These are phyloP conservation scores for Dromiciops gliroides DNA, from an alignment of 2,113 vertebrate genomes.

Conservation along the genomic window DNA sequence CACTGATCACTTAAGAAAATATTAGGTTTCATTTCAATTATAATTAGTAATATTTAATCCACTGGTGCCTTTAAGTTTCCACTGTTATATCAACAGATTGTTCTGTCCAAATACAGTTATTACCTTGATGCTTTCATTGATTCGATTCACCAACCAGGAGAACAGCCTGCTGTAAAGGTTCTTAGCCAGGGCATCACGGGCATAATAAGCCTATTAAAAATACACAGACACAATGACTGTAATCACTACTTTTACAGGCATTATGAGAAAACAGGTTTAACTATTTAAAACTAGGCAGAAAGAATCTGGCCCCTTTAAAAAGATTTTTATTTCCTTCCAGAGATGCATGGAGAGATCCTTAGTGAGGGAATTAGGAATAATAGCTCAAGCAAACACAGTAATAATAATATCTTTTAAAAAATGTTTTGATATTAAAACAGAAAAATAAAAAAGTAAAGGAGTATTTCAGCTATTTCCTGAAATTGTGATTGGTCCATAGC, in stretches of 20 bases:
- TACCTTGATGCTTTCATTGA: conserved; percentile 99
- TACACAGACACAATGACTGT: neutral
- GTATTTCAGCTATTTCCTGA: neutral
- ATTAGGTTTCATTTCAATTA: neutral
- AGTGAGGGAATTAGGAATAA: conserved; percentile 33
- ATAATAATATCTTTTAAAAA: too few species aligned
- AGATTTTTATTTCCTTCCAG: conserved; percentile 10
- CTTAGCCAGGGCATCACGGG: conserved; percentile 97
- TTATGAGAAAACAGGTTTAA: neutral
- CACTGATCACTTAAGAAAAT: neutral
- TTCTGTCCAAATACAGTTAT: neutral
- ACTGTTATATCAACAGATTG: neutral
- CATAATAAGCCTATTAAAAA: conserved; percentile 93
- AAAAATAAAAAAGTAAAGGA: neutral
- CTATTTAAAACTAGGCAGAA: conserved; percentile 9
- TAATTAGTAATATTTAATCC: neutral
- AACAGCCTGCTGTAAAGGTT: conserved; percentile 98
- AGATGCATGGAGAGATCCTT: neutral
- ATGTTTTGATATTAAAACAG: neutral
- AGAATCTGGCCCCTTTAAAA: conserved; percentile 33
- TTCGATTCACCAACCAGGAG: conserved; percentile 96
- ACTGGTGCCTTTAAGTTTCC: neutral
- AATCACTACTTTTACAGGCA: conserved; percentile 35
- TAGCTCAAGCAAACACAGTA: neutral
- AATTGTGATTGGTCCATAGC: neutral